Base-by-base conservation (phyloP, 2,888 invertebrate species). In the Calameuta filiformis region DNA sequence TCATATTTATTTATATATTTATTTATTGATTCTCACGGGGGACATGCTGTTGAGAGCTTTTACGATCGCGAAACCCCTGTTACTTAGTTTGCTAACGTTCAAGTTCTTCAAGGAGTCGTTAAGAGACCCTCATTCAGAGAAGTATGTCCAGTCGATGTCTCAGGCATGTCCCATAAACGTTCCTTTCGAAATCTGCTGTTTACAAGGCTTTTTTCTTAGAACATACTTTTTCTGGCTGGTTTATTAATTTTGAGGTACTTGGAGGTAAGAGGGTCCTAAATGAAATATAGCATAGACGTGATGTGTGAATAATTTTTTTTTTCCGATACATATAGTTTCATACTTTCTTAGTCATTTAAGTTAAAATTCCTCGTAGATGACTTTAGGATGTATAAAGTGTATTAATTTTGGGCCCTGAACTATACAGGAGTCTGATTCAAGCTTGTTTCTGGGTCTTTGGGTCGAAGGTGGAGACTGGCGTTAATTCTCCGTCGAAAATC, bases 401-500 rank as follows among this genome's bases (percentile, higher is more conserved):
- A 23, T 23, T 56, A 56, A 56, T 56, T 56, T 56, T 56, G 56
- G 1, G 9, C 9, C 56, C 23, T 56, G 56, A 56, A 56, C 9
- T 23, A 2, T 56, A 56, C 56, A 23, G 56, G 56, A 56, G 56
- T 23, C 23, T 56, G 56, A 56, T 56, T 56, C 23, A 23, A 23
- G 56, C 56, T 56, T 15, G 23, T 56, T 56, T 56, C 56, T 56
- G 56, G 56, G 56, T 56, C 56, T 56, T 56, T 56, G 56, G 56
- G 56, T 56, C 56, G 56, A 56, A 56, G 56, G 56, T 73, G 68
- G 73, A 35, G 76, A 75, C 80, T 81, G 84, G 88, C 83, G 89
- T 89, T 88, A 89, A 89, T 89, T 90, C 88, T 87, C 87, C 88
- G 87, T 86, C 83, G 86, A 86, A 86, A 90, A 91, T 91, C 89